These are phyloP conservation scores for Cnemophilus loriae DNA, from an alignment of 2,113 vertebrate species.

Conservation along the genomic window DNA sequence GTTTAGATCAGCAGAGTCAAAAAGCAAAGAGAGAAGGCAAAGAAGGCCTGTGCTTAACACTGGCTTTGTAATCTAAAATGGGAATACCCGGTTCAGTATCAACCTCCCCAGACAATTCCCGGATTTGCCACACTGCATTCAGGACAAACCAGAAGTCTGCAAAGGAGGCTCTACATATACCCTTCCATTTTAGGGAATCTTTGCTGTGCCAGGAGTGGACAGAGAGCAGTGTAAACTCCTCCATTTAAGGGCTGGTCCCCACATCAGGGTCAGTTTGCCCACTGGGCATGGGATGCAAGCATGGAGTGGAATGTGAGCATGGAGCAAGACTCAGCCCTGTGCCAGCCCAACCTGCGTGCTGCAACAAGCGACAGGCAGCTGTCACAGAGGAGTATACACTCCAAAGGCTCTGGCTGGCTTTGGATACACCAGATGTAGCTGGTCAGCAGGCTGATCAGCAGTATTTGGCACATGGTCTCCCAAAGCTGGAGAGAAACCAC, in stretches of 20 bases:
- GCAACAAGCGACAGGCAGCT: background rate
- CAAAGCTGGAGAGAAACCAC: slow-evolving; percentile 32
- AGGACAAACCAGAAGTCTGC: background rate
- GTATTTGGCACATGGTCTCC: slow-evolving; percentile 6
- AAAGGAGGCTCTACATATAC: background rate
- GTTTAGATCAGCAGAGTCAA: background rate
- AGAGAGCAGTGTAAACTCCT: background rate
- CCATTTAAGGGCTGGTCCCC: background rate
- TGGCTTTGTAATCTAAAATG: background rate
- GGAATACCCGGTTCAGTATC: background rate
- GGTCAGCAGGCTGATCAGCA: slow-evolving; percentile 48
- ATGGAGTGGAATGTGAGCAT: accelerated
- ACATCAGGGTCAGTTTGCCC: background rate
- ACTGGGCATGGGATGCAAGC: background rate
- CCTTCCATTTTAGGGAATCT: background rate
- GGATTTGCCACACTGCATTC: background rate
- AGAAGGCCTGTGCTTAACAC: background rate
- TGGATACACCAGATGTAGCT: slow-evolving; percentile 6
- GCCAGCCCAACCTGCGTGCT: accelerated
- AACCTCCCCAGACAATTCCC: background rate
- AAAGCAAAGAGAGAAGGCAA: background rate
- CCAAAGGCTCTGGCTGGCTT: background rate
- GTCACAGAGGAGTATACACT: accelerated
- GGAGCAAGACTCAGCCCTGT: background rate
- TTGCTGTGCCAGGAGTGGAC: background rate